phyloP scores from a whole-genome alignment of 2,888 invertebrate genomes.

The Beris morrisii region DNA sequence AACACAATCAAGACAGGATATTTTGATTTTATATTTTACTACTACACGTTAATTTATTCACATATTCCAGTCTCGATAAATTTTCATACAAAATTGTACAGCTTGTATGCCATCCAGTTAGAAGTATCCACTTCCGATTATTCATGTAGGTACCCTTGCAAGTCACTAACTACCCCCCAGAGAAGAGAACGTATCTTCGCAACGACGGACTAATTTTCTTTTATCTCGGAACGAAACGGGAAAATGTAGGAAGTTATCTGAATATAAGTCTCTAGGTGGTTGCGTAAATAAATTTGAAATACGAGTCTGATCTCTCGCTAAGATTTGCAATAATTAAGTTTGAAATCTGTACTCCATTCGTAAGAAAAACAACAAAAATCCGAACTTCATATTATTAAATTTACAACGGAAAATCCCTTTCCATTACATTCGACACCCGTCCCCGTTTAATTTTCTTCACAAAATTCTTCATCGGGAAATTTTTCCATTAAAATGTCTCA shows the following conservation, averaged over 20 bases:
- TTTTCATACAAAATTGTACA: background rate
- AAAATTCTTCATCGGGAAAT: constrained; percentile 18
- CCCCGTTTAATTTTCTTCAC: background rate
- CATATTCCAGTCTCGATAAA: background rate
- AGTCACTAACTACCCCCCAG: constrained; percentile 23
- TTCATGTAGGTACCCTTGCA: constrained; percentile 39
- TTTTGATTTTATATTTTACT: background rate
- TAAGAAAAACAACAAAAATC: no score
- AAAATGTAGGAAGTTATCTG: constrained; percentile 38
- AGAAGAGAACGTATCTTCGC: constrained; percentile 37
- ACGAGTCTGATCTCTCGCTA: no score
- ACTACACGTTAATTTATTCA: background rate
- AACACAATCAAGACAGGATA: constrained; percentile 11
- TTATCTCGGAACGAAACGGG: constrained; percentile 38
- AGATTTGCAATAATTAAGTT: no score
- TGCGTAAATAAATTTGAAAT: no score
- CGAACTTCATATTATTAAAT: no score
- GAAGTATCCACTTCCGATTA: constrained; percentile 43
- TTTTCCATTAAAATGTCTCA: constrained; percentile 35
- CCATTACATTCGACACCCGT: background rate
- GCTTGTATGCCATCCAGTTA: constrained; percentile 35
- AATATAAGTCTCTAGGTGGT: constrained; percentile 11
- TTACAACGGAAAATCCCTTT: background rate
- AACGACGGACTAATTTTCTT: constrained; percentile 42
- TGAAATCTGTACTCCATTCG: no score